Percentiles rank a stretch among this genome's conserved stretches.
Evolutionary conservation across 2,113 vertebrate genomes (phyloP).

Genomic region (Uropsilus gracilis): DNA sequence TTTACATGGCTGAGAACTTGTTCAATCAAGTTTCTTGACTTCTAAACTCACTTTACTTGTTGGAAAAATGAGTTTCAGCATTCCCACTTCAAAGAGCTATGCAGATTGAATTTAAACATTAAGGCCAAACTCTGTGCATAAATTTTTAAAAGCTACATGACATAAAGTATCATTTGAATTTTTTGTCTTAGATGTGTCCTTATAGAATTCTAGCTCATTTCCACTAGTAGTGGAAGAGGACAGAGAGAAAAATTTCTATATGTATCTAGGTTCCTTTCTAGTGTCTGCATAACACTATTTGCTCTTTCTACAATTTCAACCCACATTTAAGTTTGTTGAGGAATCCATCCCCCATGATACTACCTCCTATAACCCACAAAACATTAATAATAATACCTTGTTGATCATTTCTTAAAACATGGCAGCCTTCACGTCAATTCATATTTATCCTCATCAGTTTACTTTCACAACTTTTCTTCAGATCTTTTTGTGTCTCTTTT

Average conservation of each 20-base stretch:
- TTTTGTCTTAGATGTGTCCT: not conserved
- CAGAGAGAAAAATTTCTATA: not conserved
- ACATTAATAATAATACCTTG: not conserved
- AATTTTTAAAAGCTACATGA: not conserved
- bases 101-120: not conserved
- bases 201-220: not conserved
- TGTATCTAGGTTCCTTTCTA: not conserved
- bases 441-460: not conserved
- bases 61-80: not conserved
- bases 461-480: not conserved
- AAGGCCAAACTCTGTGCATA: not conserved
- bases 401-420: too few relatives aligned
- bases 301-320: not conserved
- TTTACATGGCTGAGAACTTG: slow-evolving; percentile 13
- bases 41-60: not conserved
- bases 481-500: not conserved
- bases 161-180: not conserved
- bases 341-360: not conserved
- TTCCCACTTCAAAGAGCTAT: not conserved
- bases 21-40: not conserved
- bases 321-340: not conserved
- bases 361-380: not conserved
- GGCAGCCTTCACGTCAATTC: not conserved
- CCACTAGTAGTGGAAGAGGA: not conserved
- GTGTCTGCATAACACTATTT: not conserved